Evolutionary conservation across 2,113 vertebrate species (phyloP).

Genomic region (Cololabis saira): DNA sequence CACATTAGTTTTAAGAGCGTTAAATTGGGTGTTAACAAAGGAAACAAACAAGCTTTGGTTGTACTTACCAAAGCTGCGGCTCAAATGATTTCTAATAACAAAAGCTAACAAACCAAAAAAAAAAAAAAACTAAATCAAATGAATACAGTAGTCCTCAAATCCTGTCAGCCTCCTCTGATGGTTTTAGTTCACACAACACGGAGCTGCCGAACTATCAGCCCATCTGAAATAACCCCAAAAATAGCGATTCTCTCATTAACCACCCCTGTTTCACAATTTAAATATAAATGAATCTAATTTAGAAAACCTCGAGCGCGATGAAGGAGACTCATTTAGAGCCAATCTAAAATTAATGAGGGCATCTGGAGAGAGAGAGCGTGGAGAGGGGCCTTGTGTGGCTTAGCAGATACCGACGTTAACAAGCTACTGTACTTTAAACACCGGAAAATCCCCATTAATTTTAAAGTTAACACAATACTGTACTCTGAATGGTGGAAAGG

Average conservation of each 20-base stretch:
- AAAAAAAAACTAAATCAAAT: neutral
- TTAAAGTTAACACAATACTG: slow-evolving; percentile 63
- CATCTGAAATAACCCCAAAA: slow-evolving; percentile 74
- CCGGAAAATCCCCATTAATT: slow-evolving; percentile 73
- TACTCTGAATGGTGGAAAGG: slow-evolving; percentile 45
- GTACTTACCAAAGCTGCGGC: slow-evolving; percentile 4
- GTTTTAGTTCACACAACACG: slow-evolving; percentile 39
- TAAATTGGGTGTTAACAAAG: slow-evolving; percentile 38
- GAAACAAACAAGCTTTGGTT: slow-evolving; percentile 40
- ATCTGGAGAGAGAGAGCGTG: slow-evolving; percentile 68
- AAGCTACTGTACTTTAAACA: slow-evolving; percentile 78
- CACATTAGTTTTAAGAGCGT: slow-evolving; percentile 47
- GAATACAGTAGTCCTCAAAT: neutral
- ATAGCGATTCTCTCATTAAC: slow-evolving; percentile 76
- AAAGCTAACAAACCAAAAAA: neutral
- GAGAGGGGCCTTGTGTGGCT: slow-evolving; percentile 63
- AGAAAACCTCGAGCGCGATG: slow-evolving; percentile 73
- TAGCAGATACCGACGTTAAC: slow-evolving; percentile 73
- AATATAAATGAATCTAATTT: slow-evolving; percentile 82
- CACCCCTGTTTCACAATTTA: slow-evolving; percentile 68
- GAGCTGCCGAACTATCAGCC: slow-evolving; percentile 63
- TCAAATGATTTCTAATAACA: neutral
- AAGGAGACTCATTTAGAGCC: slow-evolving; percentile 81
- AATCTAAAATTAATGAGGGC: slow-evolving; percentile 83
- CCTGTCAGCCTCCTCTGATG: slow-evolving; percentile 33